Evolutionary conservation across 2,797 vertebrate species (phyloP).

Genomic region (Argentina silus): DNA sequence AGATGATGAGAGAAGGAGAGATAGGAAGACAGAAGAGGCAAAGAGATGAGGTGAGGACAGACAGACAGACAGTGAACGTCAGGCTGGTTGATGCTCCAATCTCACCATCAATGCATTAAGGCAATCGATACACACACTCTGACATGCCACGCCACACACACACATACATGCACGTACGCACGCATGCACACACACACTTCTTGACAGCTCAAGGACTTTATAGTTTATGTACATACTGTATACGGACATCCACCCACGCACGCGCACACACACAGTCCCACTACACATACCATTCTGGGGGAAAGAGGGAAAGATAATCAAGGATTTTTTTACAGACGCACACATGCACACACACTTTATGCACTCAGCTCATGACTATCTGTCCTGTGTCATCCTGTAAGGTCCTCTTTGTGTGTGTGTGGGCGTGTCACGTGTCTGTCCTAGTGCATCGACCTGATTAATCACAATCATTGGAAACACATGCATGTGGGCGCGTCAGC

Average conservation of each 20-base stretch:
- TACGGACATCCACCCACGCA: background rate
- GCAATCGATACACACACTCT: slow-evolving; percentile 47
- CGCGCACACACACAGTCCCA: background rate
- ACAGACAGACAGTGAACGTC: background rate
- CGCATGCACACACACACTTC: slow-evolving; percentile 1
- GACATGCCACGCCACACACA: background rate
- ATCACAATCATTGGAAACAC: background rate
- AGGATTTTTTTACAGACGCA: no score
- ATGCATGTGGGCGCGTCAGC: background rate
- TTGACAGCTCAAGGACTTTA: background rate
- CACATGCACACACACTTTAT: no score
- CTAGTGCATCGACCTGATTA: no score
- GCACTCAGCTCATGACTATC: no score
- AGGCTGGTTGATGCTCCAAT: background rate
- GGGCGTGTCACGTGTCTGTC: no score
- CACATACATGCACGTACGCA: background rate
- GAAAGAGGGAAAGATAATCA: no score
- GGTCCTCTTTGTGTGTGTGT: no score
- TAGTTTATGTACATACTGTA: background rate
- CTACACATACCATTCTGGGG: no score
- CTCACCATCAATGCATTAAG: slow-evolving; percentile 42
- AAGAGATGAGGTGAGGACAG: background rate
- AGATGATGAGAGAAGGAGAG: background rate
- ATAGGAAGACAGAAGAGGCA: background rate
- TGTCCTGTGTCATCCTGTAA: no score